Evolutionary conservation across 2,888 invertebrate genomes (phyloP), one percentile per base, ranked within the genome.

Genomic region (Entomobrya multifasciata): DNA sequence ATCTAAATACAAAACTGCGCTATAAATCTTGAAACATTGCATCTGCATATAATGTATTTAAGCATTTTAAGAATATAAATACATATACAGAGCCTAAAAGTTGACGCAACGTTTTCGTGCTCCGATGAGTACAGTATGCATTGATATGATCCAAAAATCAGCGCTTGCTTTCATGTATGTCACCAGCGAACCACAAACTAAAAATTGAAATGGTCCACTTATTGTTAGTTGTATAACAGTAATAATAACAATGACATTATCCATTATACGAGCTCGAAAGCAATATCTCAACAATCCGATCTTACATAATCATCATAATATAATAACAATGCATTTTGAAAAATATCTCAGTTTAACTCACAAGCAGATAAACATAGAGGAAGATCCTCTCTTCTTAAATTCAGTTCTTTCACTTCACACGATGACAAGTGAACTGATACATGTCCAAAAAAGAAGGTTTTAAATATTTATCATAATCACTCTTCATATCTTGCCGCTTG

Each of bases 201-300:
- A n/a, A 86, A 62, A 62, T 67, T 81, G 81, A 86, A 86, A 86
- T 81, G 86, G 77, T 86, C 86, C 81, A 86, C 86, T 86, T 86
- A 70, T 70, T 70, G 70, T 70, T 70, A 80, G 72, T 52, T 74
- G 86, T 52, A 74, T 79, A 81, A 81, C 52, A 80, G 72, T 80
- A 76, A 86, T 74, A 85, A 86, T 80, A 81, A 81, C 57, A 86
- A 81, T 86, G 86, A 86, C 86, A 86, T 86, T 86, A 86, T 52
- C 86, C 76, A 86, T 86, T 86, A 86, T 80, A 74, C 76, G 86
- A 67, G 86, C 80, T 86, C 67, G 74, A 81, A 86, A 67, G 81
- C 76, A 76, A 81, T 81, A 81, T 76, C 67, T 81, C 81, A 81
- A 86, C 86, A 81, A 77, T 76, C 41, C 47, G 72, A 85, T 70